Conservation (phyloP, 2,888 invertebrate genomes). For the Scaptomyza reducta region DNA sequence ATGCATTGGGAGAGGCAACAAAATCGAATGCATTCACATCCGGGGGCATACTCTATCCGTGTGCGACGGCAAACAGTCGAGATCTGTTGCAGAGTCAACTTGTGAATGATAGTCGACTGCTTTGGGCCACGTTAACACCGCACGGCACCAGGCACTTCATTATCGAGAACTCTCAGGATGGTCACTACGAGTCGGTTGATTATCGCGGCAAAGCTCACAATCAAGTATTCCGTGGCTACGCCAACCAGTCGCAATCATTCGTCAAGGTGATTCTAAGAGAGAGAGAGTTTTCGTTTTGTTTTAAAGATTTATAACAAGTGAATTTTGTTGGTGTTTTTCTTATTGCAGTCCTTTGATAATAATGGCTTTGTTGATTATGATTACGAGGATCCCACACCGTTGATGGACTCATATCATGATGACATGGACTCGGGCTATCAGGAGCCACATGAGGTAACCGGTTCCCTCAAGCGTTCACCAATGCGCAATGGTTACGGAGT, state of each 20-base stretch:
- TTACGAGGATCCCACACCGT: slow-evolving; percentile 91
- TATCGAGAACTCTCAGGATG: slow-evolving; percentile 85
- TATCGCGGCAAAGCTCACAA: slow-evolving; percentile 81
- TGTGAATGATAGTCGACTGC: slow-evolving; percentile 88
- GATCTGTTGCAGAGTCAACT: slow-evolving; percentile 84
- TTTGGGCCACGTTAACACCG: slow-evolving; percentile 94
- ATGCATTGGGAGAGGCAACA: slow-evolving; percentile 85
- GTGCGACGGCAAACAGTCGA: slow-evolving; percentile 85
- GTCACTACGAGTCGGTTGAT: slow-evolving; percentile 90
- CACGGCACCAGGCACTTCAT: slow-evolving; percentile 92
- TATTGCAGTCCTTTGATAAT: slow-evolving; percentile 87
- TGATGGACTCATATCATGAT: slow-evolving; percentile 90
- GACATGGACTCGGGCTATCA: slow-evolving; percentile 86
- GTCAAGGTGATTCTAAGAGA: slow-evolving; percentile 72
- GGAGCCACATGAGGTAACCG: slow-evolving; percentile 84
- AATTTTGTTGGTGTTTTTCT: not conserved
- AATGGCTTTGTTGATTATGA: slow-evolving; percentile 92
- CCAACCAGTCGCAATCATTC: slow-evolving; percentile 79
- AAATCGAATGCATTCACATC: slow-evolving; percentile 84
- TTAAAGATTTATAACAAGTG: no score
- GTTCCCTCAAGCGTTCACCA: slow-evolving; percentile 81
- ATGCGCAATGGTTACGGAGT: slow-evolving; percentile 80
- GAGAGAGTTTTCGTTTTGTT: no score
- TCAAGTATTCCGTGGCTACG: slow-evolving; percentile 78
- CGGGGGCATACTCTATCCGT: slow-evolving; percentile 87